Evolutionary conservation across 2,888 invertebrate species (phyloP), one percentile per base, ranked within the genome.

Genomic region (Willowsia nigromaculata): DNA sequence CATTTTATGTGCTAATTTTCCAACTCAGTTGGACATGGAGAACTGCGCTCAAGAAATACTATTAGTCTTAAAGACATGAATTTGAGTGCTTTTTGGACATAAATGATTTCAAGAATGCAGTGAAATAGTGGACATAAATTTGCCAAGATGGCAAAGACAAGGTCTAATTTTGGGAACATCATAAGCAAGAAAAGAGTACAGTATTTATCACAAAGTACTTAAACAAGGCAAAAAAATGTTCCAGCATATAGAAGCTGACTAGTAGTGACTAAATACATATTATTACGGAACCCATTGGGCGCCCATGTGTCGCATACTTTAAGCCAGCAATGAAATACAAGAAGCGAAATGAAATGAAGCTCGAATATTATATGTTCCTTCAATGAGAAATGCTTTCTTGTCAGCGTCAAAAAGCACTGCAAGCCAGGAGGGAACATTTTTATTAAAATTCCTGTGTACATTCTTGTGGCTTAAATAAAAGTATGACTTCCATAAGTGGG

Each of bases 271-370:
- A n/a, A n/a, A n/a, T n/a, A n/a, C n/a, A n/a, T n/a, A n/a, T n/a
- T n/a, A n/a, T n/a, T n/a, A n/a, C n/a, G n/a, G n/a, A n/a, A n/a
- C n/a, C n/a, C 11, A n/a, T 33, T 15, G 53, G 83, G 83, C 83
- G 83, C 83, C 68, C 83, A 71, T 37, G 83, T 83, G 83, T 71
- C 83, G 68, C 68, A 71, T 68, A 68, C 71, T 71, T 71, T 71
- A 71, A 71, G 71, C 40, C 71, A 71, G 43, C 71, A 43, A 18
- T 40, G 5, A 37, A 33, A 33, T n/a, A 30, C 33, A 13, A 22
- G 22, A 7, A n/a, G n/a, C n/a, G n/a, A 59, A 40, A 71, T 11
- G 25, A 74, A 76, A 30, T 76, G 30, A 76, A 30, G 53, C 50
- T 43, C 13, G 7, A 43, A 43, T 13, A 43, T 9, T 43, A 43